Conservation (phyloP, 2,113 vertebrate genomes). For the Coturnix japonica region DNA sequence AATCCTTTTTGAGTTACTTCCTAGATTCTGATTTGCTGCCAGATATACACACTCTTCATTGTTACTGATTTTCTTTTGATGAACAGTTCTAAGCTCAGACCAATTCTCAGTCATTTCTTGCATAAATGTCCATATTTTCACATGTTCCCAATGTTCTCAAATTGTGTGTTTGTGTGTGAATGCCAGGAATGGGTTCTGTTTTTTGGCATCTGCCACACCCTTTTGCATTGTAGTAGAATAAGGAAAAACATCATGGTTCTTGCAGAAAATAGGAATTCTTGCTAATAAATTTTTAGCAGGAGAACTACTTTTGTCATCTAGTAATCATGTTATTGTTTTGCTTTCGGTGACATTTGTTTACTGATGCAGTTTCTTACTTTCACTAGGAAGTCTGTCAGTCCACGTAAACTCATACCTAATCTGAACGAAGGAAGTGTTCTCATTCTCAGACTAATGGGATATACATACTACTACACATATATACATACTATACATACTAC, state of each 20-base stretch:
- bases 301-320: neutral
- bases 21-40: neutral
- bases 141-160: neutral
- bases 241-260: neutral
- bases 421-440: neutral
- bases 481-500: no score
- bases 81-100: neutral
- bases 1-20: neutral
- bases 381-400: neutral
- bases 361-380: neutral
- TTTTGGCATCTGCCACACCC: neutral
- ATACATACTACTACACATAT: no score
- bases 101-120: neutral
- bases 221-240: neutral
- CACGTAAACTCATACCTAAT: neutral
- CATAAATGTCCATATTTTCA: neutral
- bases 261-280: neutral
- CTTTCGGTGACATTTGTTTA: neutral
- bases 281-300: neutral
- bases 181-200: neutral
- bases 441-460: neutral
- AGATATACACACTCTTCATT: neutral
- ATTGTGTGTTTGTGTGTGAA: accelerated
- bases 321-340: neutral
- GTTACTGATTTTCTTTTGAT: neutral